Evolutionary conservation across 2,888 invertebrate species (phyloP).

Genomic region (Scaptomyza caliginosa): DNA sequence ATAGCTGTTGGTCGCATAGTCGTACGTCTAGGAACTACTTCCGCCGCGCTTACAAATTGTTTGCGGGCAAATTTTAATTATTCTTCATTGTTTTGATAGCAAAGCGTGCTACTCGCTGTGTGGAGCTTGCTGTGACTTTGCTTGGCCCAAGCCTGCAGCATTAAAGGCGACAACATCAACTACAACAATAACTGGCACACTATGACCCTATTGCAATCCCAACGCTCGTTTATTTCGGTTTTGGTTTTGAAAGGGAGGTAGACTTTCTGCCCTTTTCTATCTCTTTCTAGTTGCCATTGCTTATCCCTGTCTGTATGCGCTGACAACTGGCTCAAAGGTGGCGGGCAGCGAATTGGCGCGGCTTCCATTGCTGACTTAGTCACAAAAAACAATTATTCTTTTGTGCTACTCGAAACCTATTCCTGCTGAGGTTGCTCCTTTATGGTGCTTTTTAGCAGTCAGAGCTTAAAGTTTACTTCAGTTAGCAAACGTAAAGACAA

Average conservation of each 20-base stretch:
- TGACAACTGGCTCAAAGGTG: constrained; percentile 35
- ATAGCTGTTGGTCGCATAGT: constrained; percentile 23
- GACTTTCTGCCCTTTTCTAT: background rate
- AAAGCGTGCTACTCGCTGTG: constrained; percentile 50
- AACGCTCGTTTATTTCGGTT: constrained; percentile 40
- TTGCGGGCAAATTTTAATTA: constrained; percentile 81
- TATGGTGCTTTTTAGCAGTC: background rate
- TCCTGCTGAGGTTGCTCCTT: constrained; percentile 8
- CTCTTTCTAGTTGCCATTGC: background rate
- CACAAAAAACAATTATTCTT: constrained; percentile 45
- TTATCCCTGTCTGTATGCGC: background rate
- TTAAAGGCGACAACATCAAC: constrained; percentile 17
- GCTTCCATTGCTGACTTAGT: constrained; percentile 22
- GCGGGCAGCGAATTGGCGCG: constrained; percentile 17
- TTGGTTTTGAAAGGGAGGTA: no score
- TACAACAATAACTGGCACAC: constrained; percentile 11
- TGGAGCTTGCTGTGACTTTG: constrained; percentile 17
- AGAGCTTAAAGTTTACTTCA: background rate
- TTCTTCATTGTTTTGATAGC: constrained; percentile 79
- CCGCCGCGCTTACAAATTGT: constrained; percentile 73
- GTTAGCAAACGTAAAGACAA: background rate
- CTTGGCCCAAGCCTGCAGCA: constrained; percentile 23
- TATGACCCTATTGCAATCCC: constrained; percentile 20
- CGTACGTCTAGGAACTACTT: constrained; percentile 49
- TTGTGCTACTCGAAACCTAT: constrained; percentile 20